A percentile compares a stretch with the other conserved stretches of the same genome.
phyloP scores from a whole-genome alignment of 2,797 vertebrate species.

The Cossypha niveicapilla region DNA sequence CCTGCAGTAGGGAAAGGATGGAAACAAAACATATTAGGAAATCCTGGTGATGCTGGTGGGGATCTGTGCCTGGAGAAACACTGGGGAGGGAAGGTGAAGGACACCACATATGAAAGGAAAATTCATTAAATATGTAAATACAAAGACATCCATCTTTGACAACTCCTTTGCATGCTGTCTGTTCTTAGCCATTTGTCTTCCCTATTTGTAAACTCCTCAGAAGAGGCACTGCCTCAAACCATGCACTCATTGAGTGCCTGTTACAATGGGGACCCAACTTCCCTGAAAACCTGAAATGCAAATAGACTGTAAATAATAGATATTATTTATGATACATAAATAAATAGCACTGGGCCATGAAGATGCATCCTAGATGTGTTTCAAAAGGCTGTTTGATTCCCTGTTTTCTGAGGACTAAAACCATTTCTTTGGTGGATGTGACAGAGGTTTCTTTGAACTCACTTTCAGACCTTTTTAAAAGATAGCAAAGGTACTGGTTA shows the following conservation, averaged over 20 bases:
- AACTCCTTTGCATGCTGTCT: conserved; percentile 17
- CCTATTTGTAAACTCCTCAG: not conserved
- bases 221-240: conserved; percentile 30
- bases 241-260: not conserved
- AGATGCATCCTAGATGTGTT: not conserved
- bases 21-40: not conserved
- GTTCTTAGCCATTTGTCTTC: conserved; percentile 42
- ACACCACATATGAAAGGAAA: not conserved
- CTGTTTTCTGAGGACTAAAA: not conserved
- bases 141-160: conserved; percentile 8
- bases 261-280: not conserved
- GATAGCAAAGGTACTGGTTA: not conserved
- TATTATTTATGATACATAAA: conserved; percentile 30
- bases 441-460: not conserved
- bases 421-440: not conserved
- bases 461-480: not conserved
- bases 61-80: not conserved
- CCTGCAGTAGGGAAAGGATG: not conserved
- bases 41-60: not conserved
- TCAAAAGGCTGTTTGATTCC: not conserved
- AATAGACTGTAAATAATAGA: conserved; percentile 3
- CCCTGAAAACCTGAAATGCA: not conserved
- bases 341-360: not conserved
- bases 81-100: not conserved
- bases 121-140: conserved; percentile 4